phyloP scores from a whole-genome alignment of 2,888 invertebrate genomes.

The Acrobasis suavella region DNA sequence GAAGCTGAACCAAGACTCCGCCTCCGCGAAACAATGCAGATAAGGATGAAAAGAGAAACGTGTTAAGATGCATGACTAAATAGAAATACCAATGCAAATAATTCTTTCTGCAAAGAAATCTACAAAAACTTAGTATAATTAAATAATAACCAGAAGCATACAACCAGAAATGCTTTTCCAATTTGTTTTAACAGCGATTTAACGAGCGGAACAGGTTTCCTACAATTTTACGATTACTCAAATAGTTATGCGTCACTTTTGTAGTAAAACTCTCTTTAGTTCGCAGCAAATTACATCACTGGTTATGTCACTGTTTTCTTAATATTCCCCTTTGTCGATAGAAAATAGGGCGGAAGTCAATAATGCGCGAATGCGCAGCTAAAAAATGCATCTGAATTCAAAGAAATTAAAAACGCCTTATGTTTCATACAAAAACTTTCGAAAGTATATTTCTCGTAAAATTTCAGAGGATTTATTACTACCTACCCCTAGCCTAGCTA shows the following conservation, averaged over 20 bases:
- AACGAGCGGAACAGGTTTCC: constrained; percentile 52
- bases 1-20: too few species aligned
- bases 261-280: constrained; percentile 43
- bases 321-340: constrained; percentile 10
- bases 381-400: too few species aligned
- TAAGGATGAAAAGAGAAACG: too few species aligned
- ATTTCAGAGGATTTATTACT: too few species aligned
- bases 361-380: too few species aligned
- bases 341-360: background rate
- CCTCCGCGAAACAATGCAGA: too few species aligned
- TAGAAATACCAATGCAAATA: background rate
- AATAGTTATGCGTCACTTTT: constrained; percentile 41
- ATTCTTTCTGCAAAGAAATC: too few species aligned
- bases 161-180: constrained; percentile 39
- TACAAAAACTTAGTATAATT: background rate
- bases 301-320: constrained; percentile 21
- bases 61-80: background rate
- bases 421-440: too few species aligned
- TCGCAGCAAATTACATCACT: constrained; percentile 30
- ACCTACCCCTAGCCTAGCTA: too few species aligned
- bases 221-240: constrained; percentile 45
- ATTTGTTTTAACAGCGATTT: constrained; percentile 48
- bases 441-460: too few species aligned
- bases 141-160: background rate
- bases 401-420: too few species aligned